phyloP scores from a whole-genome alignment of 1,140 invertebrate species.

The Eubasilissa regina region DNA sequence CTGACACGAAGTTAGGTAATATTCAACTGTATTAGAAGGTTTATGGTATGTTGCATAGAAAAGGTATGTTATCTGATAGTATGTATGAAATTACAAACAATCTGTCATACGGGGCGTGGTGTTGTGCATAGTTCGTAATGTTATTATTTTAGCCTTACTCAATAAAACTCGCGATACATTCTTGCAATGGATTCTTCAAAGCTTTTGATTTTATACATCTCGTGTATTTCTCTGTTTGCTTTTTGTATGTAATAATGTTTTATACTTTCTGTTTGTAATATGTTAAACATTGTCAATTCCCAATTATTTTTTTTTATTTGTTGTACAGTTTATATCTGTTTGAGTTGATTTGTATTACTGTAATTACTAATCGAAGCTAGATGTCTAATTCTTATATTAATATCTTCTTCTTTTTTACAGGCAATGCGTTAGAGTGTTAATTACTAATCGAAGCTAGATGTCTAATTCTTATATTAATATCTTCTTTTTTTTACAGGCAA shows the following conservation, averaged over 20 bases:
- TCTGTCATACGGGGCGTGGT: slow-evolving; percentile 49
- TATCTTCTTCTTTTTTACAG: slow-evolving; percentile 64
- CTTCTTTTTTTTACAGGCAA: slow-evolving; percentile 68
- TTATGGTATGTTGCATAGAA: too few species aligned
- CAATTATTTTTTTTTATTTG: background rate
- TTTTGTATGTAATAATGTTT: slow-evolving; percentile 5
- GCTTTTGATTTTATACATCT: slow-evolving; percentile 19
- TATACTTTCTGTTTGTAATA: slow-evolving; percentile 5
- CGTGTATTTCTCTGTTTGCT: background rate
- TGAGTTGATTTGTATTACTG: background rate
- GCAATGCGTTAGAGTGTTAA: slow-evolving; percentile 84
- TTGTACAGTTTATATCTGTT: background rate
- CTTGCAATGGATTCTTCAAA: slow-evolving; percentile 34
- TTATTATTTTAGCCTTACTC: slow-evolving; percentile 11
- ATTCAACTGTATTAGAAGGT: too few species aligned
- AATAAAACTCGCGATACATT: slow-evolving; percentile 19
- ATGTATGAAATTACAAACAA: slow-evolving; percentile 42
- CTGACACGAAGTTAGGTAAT: too few species aligned
- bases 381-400: too few species aligned
- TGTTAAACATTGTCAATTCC: background rate
- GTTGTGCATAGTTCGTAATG: slow-evolving; percentile 8
- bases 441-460: background rate
- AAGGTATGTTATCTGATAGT: too few species aligned
- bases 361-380: background rate
- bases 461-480: too few species aligned